These are phyloP conservation scores for Melanaphis sacchari DNA, from an alignment of 1,140 invertebrate species.

Conservation along the genomic window DNA sequence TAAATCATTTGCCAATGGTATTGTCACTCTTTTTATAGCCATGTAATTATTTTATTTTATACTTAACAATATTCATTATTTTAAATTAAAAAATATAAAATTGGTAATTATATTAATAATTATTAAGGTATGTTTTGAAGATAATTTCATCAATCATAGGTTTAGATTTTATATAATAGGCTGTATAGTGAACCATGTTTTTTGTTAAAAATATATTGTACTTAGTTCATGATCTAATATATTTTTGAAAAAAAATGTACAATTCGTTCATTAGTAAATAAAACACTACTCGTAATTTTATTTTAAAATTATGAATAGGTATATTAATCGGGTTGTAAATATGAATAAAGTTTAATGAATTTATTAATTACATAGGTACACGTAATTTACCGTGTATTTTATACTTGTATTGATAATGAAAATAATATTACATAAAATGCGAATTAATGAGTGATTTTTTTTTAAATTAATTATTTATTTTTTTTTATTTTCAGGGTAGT, in stretches of 20 bases:
- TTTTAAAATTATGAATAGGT: not conserved
- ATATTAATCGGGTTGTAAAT: not conserved
- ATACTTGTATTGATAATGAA: slow-evolving; percentile 1
- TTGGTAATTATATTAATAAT: not conserved
- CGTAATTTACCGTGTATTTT: not conserved
- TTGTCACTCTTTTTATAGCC: slow-evolving; percentile 16
- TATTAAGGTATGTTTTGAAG: not conserved
- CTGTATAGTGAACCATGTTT: not conserved
- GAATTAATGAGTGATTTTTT: not conserved
- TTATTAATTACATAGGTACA: not conserved
- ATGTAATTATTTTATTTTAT: slow-evolving; percentile 43
- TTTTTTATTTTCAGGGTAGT: slow-evolving; percentile 60
- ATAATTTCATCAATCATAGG: not conserved
- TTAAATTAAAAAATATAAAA: slow-evolving; percentile 1
- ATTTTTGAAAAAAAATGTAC: not conserved
- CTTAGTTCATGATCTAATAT: not conserved
- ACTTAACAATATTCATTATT: not conserved
- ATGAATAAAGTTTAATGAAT: not conserved
- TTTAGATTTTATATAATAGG: not conserved
- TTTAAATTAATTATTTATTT: not conserved
- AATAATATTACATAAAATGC: not conserved
- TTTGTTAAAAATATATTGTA: not conserved
- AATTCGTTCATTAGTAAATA: not conserved
- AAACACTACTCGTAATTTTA: not conserved
- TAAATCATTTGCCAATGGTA: not conserved